Conservation (phyloP, 2,113 vertebrate species). For the Oreocharis arfaki region DNA sequence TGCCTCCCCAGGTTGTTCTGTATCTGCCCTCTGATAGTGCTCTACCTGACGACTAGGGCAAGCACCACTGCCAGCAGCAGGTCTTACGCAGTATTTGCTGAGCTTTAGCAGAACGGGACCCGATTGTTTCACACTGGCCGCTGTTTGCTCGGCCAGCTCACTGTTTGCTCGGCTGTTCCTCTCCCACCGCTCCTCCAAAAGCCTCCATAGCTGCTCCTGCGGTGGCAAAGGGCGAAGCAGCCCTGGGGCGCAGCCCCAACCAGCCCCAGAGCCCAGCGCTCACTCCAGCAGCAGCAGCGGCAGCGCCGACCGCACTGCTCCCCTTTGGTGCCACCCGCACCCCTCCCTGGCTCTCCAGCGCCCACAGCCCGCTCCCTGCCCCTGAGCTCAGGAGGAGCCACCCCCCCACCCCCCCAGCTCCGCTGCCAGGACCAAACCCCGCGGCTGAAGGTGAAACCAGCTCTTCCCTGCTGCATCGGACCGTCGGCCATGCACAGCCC, state of each 20-base stretch:
- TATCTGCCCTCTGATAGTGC: conserved; percentile 33
- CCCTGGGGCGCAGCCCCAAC: not conserved
- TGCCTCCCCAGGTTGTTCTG: not conserved
- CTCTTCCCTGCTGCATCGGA: not conserved
- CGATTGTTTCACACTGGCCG: not conserved
- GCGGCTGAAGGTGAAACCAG: not conserved
- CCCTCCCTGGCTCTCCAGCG: not conserved
- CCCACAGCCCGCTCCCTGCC: not conserved
- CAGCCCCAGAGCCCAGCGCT: not conserved
- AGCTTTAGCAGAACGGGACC: conserved; percentile 1
- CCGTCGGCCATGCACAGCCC: not conserved
- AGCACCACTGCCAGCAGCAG: conserved; percentile 1
- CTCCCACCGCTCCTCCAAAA: not conserved
- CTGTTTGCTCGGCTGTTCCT: not conserved
- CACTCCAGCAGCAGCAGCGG: not conserved
- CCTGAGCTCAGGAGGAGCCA: not conserved
- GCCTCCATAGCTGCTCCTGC: not conserved
- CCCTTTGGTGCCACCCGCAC: not conserved
- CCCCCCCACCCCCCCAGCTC: not conserved
- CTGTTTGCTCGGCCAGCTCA: conserved; percentile 19
- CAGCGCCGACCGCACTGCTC: fast-evolving
- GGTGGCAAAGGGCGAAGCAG: not conserved
- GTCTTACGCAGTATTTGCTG: conserved; percentile 24
- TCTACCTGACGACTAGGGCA: not conserved
- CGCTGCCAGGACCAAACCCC: not conserved